Conservation (phyloP, 2,888 invertebrate species). For the Heliconius ismenius region DNA sequence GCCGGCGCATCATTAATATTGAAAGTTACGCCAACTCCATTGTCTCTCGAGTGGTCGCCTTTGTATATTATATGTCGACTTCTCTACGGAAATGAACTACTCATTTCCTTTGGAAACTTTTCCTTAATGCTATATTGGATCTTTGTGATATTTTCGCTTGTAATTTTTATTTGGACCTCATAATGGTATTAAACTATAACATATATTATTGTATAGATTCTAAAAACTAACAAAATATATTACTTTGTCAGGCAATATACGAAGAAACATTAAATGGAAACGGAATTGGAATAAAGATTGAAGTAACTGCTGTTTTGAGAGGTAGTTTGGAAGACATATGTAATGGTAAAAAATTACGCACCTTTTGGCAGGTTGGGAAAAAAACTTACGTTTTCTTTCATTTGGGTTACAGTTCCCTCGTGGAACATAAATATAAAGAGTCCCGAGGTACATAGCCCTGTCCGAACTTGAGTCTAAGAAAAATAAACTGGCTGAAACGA, state of each 20-base stretch:
- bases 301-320: slow-evolving; percentile 11
- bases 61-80: slow-evolving; percentile 71
- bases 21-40: slow-evolving; percentile 73
- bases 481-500: slow-evolving; percentile 42
- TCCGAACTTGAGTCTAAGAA: slow-evolving; percentile 40
- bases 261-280: neutral
- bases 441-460: slow-evolving; percentile 37
- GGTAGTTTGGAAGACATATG: slow-evolving; percentile 23
- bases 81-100: slow-evolving; percentile 67
- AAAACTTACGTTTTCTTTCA: slow-evolving; percentile 43
- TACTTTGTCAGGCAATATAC: neutral
- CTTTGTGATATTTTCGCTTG: slow-evolving; percentile 34
- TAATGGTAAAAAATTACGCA: slow-evolving; percentile 42
- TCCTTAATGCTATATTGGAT: slow-evolving; percentile 61
- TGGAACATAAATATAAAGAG: slow-evolving; percentile 45
- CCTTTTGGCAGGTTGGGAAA: slow-evolving; percentile 38
- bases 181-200: neutral
- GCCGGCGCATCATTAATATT: slow-evolving; percentile 80
- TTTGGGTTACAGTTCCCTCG: slow-evolving; percentile 40
- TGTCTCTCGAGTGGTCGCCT: slow-evolving; percentile 74
- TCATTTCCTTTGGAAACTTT: slow-evolving; percentile 74
- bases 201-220: neutral
- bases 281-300: slow-evolving; percentile 10
- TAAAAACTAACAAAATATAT: neutral
- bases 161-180: slow-evolving; percentile 9